phyloP scores from a whole-genome alignment of 2,888 invertebrate genomes.

The Cacoxenus indagator region DNA sequence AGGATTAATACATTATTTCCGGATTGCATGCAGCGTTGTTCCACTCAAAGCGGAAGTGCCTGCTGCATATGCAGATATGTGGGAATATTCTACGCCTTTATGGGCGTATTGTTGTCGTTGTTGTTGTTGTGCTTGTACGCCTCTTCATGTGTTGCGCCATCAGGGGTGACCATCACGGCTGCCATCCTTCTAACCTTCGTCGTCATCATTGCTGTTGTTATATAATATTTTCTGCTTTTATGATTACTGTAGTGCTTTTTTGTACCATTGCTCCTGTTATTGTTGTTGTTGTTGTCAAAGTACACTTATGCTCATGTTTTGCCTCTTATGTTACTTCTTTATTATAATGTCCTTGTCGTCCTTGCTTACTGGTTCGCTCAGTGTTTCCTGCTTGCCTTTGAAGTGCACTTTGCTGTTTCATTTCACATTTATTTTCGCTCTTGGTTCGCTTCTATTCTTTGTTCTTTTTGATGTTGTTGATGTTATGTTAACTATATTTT shows the following conservation, averaged over 20 bases:
- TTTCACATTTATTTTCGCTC: slow-evolving; percentile 47
- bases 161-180: too few species aligned
- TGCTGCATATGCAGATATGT: background rate
- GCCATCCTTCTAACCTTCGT: background rate
- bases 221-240: slow-evolving; percentile 57
- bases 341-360: slow-evolving; percentile 20
- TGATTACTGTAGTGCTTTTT: slow-evolving; percentile 53
- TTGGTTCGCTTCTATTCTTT: background rate
- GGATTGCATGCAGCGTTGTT: slow-evolving; percentile 11
- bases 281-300: background rate
- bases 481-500: background rate
- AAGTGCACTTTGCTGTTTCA: slow-evolving; percentile 66
- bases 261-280: background rate
- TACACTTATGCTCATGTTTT: slow-evolving; percentile 7
- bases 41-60: background rate
- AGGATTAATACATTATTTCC: slow-evolving; percentile 68
- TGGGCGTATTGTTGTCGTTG: slow-evolving; percentile 28
- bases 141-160: background rate
- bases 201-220: slow-evolving; percentile 7
- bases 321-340: slow-evolving; percentile 46
- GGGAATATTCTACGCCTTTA: slow-evolving; percentile 21
- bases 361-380: slow-evolving; percentile 23
- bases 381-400: slow-evolving; percentile 43
- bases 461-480: too few species aligned
- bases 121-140: background rate